Base-by-base conservation (phyloP, 2,797 vertebrate genomes). In the Malurus leucopterus region DNA sequence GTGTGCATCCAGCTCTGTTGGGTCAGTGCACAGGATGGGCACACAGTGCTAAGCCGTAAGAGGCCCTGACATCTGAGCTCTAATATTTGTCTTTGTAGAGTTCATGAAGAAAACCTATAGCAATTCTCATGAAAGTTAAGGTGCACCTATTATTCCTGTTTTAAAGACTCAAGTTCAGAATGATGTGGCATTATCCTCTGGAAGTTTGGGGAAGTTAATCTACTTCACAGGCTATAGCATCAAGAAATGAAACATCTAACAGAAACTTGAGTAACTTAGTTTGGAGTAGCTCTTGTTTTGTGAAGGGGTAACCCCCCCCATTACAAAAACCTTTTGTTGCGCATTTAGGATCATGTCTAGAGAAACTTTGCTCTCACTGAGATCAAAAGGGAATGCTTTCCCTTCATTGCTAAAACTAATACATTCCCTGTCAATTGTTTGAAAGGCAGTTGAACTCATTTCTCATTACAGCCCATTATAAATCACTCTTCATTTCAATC, bases 401-500 rank as follows among this genome's bases (percentile, higher is more conserved):
- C 29, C 26, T 10, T 29, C 34, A 6, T 59, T 81, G 38, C 73
- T 94, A 69, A 86, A 91, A 84, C 63, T 58, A 54, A 83, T 79
- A 55, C 88, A 50, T 84, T 92, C 67, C 32, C 49, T 86, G 74
- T 75, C 83, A 84, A 50, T 91, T 93, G 38, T 84, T 73, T 73
- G 49, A 59, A 88, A 84, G 36, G 86, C 70, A 40, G 64, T 61
- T 93, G 49, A 94, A 82, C 46, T 70, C 1, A 4, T 79, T 92
- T 91, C 70, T 91, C 15, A 29, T 91, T 76, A 61, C 46, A 81
- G 30, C 34, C 41, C 32, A 29, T 94, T 86, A 68, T 76, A 88
- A 88, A 68, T 89, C 77, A 61, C 32, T 94, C 34, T 29, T 93
- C 63, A 54, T 93, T 93, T 92, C 84, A 84, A 64, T 86, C 65